Conservation (phyloP, 1,140 invertebrate species). For the Trichonephila clavipes region DNA sequence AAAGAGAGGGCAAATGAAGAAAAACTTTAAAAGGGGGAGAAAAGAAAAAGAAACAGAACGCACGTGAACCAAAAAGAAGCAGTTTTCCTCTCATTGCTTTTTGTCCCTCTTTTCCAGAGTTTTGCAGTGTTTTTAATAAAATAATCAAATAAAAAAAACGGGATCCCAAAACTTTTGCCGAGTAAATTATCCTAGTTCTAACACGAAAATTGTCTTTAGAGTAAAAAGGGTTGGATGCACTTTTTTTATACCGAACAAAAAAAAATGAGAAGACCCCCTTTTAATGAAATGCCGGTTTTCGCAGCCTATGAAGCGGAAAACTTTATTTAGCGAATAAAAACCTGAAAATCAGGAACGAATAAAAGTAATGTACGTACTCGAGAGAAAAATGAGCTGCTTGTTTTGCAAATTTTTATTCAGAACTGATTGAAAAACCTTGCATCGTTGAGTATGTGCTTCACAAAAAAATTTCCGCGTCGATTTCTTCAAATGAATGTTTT, state of each 20-base stretch:
- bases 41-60: conserved; percentile 20
- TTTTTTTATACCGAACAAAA: neutral
- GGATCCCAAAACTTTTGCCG: conserved; percentile 34
- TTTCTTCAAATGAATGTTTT: neutral
- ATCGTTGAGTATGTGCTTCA: neutral
- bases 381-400: conserved; percentile 29
- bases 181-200: conserved; percentile 73
- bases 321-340: conserved; percentile 58
- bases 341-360: conserved; percentile 41
- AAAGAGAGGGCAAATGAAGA: conserved; percentile 43
- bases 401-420: conserved; percentile 49
- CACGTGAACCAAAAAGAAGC: conserved; percentile 34
- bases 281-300: conserved; percentile 63
- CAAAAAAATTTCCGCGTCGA: neutral
- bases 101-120: conserved; percentile 30
- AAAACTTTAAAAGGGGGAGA: neutral
- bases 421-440: conserved; percentile 21
- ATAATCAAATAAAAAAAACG: conserved; percentile 14
- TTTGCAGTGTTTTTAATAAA: conserved; percentile 65
- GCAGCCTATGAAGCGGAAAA: conserved; percentile 46
- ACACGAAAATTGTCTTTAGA: conserved; percentile 72
- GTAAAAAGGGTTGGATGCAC: conserved; percentile 46
- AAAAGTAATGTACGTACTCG: conserved; percentile 38
- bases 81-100: conserved; percentile 44
- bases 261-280: neutral